Conservation (phyloP, 2,113 vertebrate genomes). For the Mastomys natalensis region DNA sequence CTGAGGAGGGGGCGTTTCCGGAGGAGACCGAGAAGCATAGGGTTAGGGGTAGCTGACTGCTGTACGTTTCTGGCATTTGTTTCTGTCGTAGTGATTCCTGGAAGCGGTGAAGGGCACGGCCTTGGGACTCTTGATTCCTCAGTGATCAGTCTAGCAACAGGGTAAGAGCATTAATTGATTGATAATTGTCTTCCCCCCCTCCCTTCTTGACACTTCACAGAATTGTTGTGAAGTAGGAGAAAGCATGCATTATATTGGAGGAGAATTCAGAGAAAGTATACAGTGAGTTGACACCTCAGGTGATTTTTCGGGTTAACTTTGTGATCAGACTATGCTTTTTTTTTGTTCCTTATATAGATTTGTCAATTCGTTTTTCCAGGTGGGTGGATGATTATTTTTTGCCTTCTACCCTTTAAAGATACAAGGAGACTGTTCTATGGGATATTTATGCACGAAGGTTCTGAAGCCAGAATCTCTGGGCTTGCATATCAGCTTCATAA, state of each 20-base stretch:
- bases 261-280: background rate
- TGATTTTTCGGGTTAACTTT: background rate
- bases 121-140: background rate
- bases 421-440: background rate
- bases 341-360: background rate
- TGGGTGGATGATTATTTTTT: background rate
- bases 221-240: constrained; percentile 18
- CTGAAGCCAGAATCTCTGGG: background rate
- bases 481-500: constrained; percentile 18
- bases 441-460: background rate
- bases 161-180: constrained; percentile 31
- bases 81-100: constrained; percentile 13
- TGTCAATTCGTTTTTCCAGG: background rate
- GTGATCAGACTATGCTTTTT: background rate
- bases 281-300: background rate
- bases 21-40: background rate
- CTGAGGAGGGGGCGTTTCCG: background rate
- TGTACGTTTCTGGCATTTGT: background rate
- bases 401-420: background rate
- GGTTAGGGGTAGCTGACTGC: background rate
- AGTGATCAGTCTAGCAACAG: background rate
- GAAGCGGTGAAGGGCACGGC: background rate
- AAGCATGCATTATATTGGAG: background rate
- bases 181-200: background rate
- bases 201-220: background rate